Percentiles rank a stretch among this genome's conserved stretches.
Conservation (phyloP, 2,113 vertebrate genomes). For the Pseudorasbora parva region DNA sequence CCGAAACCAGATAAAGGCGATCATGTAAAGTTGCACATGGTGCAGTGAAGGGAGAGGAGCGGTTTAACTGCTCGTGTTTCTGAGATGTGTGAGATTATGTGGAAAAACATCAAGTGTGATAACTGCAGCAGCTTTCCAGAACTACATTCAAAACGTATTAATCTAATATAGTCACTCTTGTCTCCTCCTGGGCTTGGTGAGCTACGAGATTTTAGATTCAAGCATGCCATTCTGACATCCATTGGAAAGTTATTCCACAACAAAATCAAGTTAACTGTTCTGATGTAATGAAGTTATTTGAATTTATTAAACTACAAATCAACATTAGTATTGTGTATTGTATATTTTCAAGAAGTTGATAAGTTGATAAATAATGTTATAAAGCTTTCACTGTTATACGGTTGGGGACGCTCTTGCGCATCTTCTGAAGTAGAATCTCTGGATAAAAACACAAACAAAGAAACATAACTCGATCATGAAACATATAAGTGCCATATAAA, state of each 20-base stretch:
- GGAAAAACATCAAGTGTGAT: constrained; percentile 8
- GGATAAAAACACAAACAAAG: too few species aligned
- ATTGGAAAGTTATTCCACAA: background rate
- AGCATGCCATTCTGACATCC: background rate
- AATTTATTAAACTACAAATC: background rate
- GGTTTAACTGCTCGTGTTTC: background rate
- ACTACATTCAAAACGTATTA: constrained; percentile 3
- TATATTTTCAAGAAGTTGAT: background rate
- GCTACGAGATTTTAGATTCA: background rate
- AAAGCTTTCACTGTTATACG: background rate
- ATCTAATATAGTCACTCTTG: background rate
- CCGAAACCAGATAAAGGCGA: background rate
- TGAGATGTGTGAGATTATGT: background rate
- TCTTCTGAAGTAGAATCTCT: too few species aligned
- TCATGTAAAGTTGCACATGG: background rate
- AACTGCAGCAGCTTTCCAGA: background rate
- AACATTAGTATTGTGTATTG: background rate
- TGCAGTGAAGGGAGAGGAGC: background rate
- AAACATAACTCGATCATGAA: too few species aligned
- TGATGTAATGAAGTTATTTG: background rate
- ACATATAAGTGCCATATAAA: too few species aligned
- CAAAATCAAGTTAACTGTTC: background rate
- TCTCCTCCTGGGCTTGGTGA: background rate
- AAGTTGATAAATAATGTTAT: background rate
- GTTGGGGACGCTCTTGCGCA: too few species aligned